Evolutionary conservation across 2,797 vertebrate species (phyloP), one percentile per base, ranked within the genome.

Genomic region (Ptychadena robeensis): DNA sequence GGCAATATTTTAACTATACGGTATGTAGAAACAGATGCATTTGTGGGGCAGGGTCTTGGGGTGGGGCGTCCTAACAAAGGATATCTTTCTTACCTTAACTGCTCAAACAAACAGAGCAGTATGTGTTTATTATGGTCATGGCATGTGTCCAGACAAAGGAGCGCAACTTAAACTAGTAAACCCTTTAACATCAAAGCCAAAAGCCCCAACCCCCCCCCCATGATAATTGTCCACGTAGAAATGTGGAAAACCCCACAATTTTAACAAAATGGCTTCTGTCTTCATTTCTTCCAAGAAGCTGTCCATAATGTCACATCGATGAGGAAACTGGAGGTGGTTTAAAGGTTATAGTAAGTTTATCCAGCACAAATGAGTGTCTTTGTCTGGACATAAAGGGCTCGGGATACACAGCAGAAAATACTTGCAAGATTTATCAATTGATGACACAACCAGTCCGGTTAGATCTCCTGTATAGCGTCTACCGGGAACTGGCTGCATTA

Each of bases 391-490:
- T 74, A 12, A 53, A 37, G 5, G 9, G 10, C 3, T 73, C 59
- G 31, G 9, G 22, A 22, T 59, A 59, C 11, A 37, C 14, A 25
- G 22, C 35, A 22, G 35, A 57, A 53, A 34, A 53, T 72, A 73
- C n/a, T 35, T 73, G 6, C 25, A 10, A 6, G 27, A 48, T 76
- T 76, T 30, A 31, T 65, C 35, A 76, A 40, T n/a, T 12, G 63
- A 77, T 66, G 74, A 76, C 74, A 6, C 40, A 34, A 12, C 15
- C 8, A 15, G 6, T 57, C 38, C 31, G 65, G 12, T 22, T 10
- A 44, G 40, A 14, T 53, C n/a, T 14, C 3, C 75, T 78, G 27
- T 31, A 78, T 35, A 32, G 44, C 2, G 32, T 78, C 38, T 66
- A 34, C 14, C 3, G 18, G 32, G 75, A 67, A 27, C n/a, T 44